These are phyloP conservation scores for Plebejus anna DNA, from an alignment of 2,888 invertebrate species.

Conservation along the genomic window DNA sequence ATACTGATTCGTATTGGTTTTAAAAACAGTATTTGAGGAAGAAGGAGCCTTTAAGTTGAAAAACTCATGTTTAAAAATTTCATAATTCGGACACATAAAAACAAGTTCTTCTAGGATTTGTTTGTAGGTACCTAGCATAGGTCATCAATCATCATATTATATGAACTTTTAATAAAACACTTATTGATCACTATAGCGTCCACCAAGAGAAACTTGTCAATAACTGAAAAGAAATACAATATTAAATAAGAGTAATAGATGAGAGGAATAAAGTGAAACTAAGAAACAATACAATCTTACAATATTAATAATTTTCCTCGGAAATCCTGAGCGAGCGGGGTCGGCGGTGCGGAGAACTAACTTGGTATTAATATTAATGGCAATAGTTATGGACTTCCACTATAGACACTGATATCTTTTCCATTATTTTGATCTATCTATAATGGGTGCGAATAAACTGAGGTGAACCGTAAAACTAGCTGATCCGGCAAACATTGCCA, in stretches of 20 bases:
- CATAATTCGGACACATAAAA: too few species aligned
- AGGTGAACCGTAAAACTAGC: too few species aligned
- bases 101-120: not conserved
- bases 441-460: not conserved
- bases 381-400: not conserved
- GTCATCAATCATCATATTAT: too few species aligned
- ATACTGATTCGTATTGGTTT: too few species aligned
- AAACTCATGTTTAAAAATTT: too few species aligned
- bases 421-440: not conserved
- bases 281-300: not conserved
- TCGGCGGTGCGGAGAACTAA: constrained; percentile 14
- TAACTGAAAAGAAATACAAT: not conserved
- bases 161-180: too few species aligned
- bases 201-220: not conserved
- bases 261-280: not conserved
- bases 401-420: not conserved
- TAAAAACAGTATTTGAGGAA: too few species aligned
- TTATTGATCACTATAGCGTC: too few species aligned
- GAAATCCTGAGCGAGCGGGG: not conserved
- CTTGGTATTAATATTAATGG: constrained; percentile 22
- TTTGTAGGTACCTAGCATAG: too few species aligned
- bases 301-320: constrained; percentile 13
- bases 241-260: not conserved
- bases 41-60: too few species aligned
- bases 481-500: too few species aligned